Conservation (phyloP, 2,113 vertebrate species). For the Cranoglanis bouderius region DNA sequence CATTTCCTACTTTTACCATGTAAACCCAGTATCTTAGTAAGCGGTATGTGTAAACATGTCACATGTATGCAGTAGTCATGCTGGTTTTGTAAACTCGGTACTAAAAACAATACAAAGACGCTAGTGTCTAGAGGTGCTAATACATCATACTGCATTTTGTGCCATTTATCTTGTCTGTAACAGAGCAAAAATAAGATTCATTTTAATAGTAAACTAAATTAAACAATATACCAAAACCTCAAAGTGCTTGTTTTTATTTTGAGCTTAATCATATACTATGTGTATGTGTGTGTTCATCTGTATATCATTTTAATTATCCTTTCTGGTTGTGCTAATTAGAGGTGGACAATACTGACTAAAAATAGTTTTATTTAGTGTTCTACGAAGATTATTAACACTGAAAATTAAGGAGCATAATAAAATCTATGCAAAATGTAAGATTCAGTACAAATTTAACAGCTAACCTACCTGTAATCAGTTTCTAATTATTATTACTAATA, state of each 20-base stretch:
- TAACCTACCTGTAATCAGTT: background rate
- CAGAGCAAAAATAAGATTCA: conserved; percentile 67
- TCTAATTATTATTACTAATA: background rate
- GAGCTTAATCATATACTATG: background rate
- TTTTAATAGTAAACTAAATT: conserved; percentile 76
- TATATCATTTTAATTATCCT: background rate
- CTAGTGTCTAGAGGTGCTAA: conserved; percentile 78
- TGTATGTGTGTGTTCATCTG: background rate
- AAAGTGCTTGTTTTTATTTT: conserved; percentile 51
- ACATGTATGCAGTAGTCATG: conserved; percentile 68
- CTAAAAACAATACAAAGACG: conserved; percentile 67
- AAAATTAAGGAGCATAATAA: background rate
- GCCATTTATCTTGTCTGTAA: conserved; percentile 76
- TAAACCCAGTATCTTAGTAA: conserved; percentile 70
- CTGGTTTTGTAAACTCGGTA: conserved; percentile 69
- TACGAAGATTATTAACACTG: background rate
- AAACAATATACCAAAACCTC: conserved; percentile 64
- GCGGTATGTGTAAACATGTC: conserved; percentile 69
- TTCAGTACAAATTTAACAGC: background rate
- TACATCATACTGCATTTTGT: conserved; percentile 75
- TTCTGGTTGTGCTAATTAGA: background rate
- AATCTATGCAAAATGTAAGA: background rate
- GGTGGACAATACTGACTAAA: background rate
- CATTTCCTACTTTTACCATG: conserved; percentile 64
- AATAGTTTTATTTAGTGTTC: background rate